Conservation (phyloP, 1,140 invertebrate genomes). For the Saccostrea cuccullata region DNA sequence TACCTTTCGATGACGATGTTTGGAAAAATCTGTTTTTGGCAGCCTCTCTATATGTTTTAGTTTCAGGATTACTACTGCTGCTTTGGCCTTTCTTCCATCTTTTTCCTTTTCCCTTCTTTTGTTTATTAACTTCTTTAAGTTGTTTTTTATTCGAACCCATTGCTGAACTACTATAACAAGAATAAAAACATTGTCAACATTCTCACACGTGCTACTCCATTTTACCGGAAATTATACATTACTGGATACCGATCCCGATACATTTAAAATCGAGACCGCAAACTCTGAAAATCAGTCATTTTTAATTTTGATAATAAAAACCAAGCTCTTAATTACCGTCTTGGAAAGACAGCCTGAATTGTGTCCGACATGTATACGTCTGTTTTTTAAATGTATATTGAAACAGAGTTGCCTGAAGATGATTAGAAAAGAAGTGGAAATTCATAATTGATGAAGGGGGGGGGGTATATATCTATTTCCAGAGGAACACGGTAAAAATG, state of each 20-base stretch:
- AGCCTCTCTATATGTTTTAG: conserved; percentile 87
- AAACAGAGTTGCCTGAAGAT: too few relatives aligned
- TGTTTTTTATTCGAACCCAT: conserved; percentile 48
- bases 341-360: too few relatives aligned
- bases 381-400: too few relatives aligned
- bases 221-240: not conserved
- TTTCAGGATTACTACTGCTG: conserved; percentile 91
- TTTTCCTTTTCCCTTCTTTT: conserved; percentile 79
- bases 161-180: not conserved
- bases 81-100: conserved; percentile 94
- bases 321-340: too few relatives aligned
- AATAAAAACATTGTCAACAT: conserved; percentile 30
- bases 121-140: conserved; percentile 46
- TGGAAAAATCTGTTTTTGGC: conserved; percentile 90
- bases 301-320: too few relatives aligned
- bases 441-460: too few relatives aligned
- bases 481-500: too few relatives aligned
- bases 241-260: not conserved
- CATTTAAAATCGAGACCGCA: not conserved
- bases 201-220: conserved; percentile 10
- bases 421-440: too few relatives aligned
- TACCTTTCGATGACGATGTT: conserved; percentile 69
- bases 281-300: too few relatives aligned
- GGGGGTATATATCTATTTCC: too few relatives aligned
- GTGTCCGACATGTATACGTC: too few relatives aligned